Percentiles rank a stretch among this genome's conserved stretches.
These are phyloP conservation scores for Dendrocincla tyrannina DNA, from an alignment of 2,797 vertebrate species.

Conservation along the genomic window DNA sequence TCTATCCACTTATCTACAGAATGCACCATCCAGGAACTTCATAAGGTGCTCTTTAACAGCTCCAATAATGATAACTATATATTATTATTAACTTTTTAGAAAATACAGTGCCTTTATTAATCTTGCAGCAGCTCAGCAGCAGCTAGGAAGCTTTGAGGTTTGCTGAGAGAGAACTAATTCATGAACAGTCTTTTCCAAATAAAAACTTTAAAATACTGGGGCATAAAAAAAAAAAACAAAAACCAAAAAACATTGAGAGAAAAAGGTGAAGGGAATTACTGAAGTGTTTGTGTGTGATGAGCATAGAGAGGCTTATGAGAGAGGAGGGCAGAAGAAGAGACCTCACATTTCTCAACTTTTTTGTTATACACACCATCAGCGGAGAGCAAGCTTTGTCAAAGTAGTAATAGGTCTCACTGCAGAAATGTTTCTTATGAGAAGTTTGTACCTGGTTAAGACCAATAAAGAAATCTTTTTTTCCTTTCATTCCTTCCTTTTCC, in stretches of 20 bases:
- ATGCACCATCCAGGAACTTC: background rate
- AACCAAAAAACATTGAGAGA: background rate
- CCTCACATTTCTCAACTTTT: background rate
- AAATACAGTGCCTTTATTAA: background rate
- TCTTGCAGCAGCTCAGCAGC: background rate
- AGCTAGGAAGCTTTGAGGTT: background rate
- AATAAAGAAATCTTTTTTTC: conserved; percentile 29
- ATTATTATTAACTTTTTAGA: background rate
- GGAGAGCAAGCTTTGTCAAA: background rate
- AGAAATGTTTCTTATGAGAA: conserved; percentile 55
- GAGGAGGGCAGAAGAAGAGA: background rate
- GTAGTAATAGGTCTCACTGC: background rate
- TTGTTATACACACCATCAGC: background rate
- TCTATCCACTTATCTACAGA: background rate
- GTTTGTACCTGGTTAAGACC: conserved; percentile 5
- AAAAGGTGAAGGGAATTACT: background rate
- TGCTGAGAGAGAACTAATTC: background rate
- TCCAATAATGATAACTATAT: background rate
- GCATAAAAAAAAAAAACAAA: rapidly evolving
- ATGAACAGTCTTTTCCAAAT: background rate
- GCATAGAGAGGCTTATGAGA: background rate
- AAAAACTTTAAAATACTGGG: background rate
- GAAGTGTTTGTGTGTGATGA: background rate
- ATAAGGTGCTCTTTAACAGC: background rate
- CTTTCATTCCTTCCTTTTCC: background rate